phyloP scores from a whole-genome alignment of 2,113 vertebrate genomes.

The Meriones unguiculatus region DNA sequence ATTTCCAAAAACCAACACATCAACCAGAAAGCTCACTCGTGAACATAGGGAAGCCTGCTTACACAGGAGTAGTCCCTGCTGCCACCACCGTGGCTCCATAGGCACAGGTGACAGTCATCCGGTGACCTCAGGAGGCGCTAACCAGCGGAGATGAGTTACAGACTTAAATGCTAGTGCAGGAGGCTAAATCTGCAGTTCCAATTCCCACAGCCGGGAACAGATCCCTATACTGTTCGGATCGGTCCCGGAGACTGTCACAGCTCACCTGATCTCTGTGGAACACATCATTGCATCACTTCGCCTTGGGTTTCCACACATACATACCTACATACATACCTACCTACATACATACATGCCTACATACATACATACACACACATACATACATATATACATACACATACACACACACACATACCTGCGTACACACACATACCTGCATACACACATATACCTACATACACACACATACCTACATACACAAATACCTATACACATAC shows the following conservation, averaged over 20 bases:
- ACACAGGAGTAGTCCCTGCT: neutral
- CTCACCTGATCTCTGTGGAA: neutral
- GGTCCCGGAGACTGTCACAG: neutral
- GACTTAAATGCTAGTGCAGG: neutral
- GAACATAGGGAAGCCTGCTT: neutral
- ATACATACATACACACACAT: neutral
- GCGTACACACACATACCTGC: fast-evolving
- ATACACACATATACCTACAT: fast-evolving
- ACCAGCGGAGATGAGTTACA: neutral
- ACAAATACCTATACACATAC: too few relatives aligned
- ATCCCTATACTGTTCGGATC: neutral
- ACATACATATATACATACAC: too few relatives aligned
- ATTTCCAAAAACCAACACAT: too few relatives aligned
- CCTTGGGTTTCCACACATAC: neutral
- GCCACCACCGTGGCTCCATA: neutral
- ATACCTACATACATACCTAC: neutral
- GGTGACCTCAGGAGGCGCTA: neutral
- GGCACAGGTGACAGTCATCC: neutral
- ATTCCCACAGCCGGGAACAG: too few relatives aligned
- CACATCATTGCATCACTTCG: neutral
- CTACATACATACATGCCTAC: too few relatives aligned
- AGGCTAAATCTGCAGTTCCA: neutral
- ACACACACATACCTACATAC: neutral
- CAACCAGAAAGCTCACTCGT: neutral
- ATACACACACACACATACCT: neutral